Evolutionary conservation across 23 tunicate genomes (phyloP), one percentile per base, ranked within the genome.

Genomic region (Clavelina lepadiformis): DNA sequence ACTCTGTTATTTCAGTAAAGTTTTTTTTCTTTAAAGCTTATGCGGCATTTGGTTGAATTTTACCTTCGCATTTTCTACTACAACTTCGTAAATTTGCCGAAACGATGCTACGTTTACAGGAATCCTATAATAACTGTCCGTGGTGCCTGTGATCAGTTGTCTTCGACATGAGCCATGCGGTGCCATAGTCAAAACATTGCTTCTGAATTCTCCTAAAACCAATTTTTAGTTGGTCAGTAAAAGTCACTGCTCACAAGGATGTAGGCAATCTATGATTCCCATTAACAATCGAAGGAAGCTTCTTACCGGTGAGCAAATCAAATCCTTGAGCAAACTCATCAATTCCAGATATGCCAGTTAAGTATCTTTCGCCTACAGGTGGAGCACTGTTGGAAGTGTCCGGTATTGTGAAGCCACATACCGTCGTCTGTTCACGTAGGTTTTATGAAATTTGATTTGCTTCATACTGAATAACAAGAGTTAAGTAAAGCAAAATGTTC

Each of bases 301-400:
- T n/a, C 38, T 28, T 41, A 89, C 97, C 97, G 52, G 88, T 63
- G 35, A 89, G 45, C 23, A 89, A 35, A 47, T 89, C 97, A 70
- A 74, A 89, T 37, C 97, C 97, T 6, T 61, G 35, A 1, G 84
- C 73, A 68, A 81, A 89, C 35, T 81, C 56, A 19, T 81, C 72
- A n/a, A 89, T 68, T 63, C 97, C 97, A 1, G 97, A 81, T 13
- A 89, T 89, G 1, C 88, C 89, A 5, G 71, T 80, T 32, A 89
- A 69, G 46, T 44, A 89, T 24, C 97, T 31, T 58, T 89, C 97
- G 19, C 82, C 77, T 31, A 53, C 25, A 31, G 96, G 87, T 11
- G 71, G 57, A 20, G 35, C 33, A 23, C 36, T 35, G 65, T 68
- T 68, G 22, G 63, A 67, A 3, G 67, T 59, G 3, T 82, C 53